Conservation (phyloP, 2,888 invertebrate species). For the Drosophila meridionalis region DNA sequence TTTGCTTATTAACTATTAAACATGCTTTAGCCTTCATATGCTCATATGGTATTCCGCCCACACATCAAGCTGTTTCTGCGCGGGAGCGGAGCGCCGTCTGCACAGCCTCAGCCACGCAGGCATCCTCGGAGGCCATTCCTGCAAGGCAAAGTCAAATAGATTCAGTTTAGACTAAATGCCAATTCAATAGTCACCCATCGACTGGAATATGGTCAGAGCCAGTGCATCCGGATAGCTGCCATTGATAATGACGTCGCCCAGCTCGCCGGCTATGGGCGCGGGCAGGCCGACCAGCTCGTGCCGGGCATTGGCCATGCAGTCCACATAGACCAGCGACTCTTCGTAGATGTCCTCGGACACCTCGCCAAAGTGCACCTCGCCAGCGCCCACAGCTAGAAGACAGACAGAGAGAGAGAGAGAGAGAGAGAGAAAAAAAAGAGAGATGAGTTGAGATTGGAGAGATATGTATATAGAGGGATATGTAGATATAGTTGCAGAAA, state of each 20-base stretch:
- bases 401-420: not conserved
- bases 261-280: slow-evolving; percentile 86
- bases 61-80: no score
- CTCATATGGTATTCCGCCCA: not conserved
- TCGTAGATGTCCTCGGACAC: slow-evolving; percentile 86
- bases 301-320: slow-evolving; percentile 86
- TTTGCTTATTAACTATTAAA: not conserved
- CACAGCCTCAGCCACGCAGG: slow-evolving; percentile 87
- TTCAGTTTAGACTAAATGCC: not conserved
- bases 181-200: slow-evolving; percentile 86
- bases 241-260: slow-evolving; percentile 86
- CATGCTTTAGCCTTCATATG: not conserved
- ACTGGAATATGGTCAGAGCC: slow-evolving; percentile 87
- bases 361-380: slow-evolving; percentile 85
- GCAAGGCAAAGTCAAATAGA: not conserved
- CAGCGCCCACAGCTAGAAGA: slow-evolving; percentile 87
- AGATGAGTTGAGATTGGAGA: no score
- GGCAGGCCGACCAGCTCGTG: slow-evolving; percentile 86
- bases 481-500: not conserved
- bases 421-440: not conserved
- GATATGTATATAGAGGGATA: no score
- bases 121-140: slow-evolving; percentile 88
- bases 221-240: slow-evolving; percentile 66
- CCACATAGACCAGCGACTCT: slow-evolving; percentile 86
- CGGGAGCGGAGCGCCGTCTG: slow-evolving; percentile 62